Evolutionary conservation across 2,888 invertebrate species (phyloP).

Genomic region (Xanthorhoe spadicearia): DNA sequence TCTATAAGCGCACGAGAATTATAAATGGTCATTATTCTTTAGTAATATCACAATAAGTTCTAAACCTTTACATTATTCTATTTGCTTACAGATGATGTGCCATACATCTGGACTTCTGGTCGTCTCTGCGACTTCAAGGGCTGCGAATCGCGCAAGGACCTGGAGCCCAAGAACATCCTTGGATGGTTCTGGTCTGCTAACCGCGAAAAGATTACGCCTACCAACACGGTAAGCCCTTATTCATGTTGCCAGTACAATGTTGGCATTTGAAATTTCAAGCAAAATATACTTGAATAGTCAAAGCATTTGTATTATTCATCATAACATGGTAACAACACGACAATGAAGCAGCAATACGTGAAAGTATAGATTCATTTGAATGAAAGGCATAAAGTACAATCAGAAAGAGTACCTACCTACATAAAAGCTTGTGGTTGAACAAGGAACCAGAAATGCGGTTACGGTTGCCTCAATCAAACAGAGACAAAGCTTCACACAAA

Average conservation of each 20-base stretch:
- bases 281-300: not conserved
- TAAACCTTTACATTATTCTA: constrained; percentile 29
- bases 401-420: constrained; percentile 15
- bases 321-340: constrained; percentile 17
- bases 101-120: constrained; percentile 97
- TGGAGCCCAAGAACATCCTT: constrained; percentile 93
- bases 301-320: no score
- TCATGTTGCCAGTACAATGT: not conserved
- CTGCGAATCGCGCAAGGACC: constrained; percentile 93
- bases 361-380: constrained; percentile 37
- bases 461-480: constrained; percentile 11
- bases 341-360: constrained; percentile 32
- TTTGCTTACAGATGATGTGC: constrained; percentile 89
- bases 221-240: constrained; percentile 85
- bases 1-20: not conserved
- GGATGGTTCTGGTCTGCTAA: constrained; percentile 98
- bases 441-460: constrained; percentile 24
- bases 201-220: constrained; percentile 93
- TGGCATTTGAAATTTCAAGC: not conserved
- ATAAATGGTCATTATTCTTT: not conserved
- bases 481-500: not conserved
- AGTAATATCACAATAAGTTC: not conserved
- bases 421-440: constrained; percentile 31
- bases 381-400: constrained; percentile 31
- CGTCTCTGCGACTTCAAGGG: constrained; percentile 97